Percentiles rank a stretch among this genome's conserved stretches.
phyloP scores from a whole-genome alignment of 1,140 invertebrate species.

The Drosophila tsacasi region DNA sequence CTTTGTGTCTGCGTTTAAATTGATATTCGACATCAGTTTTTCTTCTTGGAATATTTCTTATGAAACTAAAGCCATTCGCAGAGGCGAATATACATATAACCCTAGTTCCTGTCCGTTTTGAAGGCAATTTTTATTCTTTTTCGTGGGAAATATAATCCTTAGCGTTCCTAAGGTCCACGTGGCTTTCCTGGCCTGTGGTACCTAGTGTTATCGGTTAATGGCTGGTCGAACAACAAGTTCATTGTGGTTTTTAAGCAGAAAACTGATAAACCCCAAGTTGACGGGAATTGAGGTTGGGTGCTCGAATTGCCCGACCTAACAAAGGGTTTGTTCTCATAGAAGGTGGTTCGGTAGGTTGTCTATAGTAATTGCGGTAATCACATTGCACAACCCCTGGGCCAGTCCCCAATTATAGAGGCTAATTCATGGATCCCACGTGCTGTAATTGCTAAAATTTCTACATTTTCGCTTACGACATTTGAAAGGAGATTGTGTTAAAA shows the following conservation, averaged over 20 bases:
- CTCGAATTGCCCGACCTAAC: slow-evolving; percentile 2
- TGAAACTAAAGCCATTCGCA: neutral
- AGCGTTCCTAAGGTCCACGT: neutral
- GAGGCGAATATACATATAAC: neutral
- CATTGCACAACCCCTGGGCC: slow-evolving; percentile 19
- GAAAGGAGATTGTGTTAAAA: neutral
- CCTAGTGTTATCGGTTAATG: slow-evolving; percentile 38
- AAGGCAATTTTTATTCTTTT: neutral
- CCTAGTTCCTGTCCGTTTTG: neutral
- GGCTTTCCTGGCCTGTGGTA: neutral
- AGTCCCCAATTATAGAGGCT: slow-evolving; percentile 18
- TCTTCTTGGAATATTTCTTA: neutral
- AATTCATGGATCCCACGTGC: slow-evolving; percentile 9
- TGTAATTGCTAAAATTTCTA: slow-evolving; percentile 19
- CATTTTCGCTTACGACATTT: slow-evolving; percentile 26
- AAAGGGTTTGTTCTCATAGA: slow-evolving; percentile 24
- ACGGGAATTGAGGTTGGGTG: neutral
- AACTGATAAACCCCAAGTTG: slow-evolving; percentile 15
- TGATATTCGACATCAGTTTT: neutral
- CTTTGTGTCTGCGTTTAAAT: neutral
- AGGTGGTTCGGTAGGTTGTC: neutral
- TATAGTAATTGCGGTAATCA: slow-evolving; percentile 34
- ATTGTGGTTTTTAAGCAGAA: slow-evolving; percentile 21
- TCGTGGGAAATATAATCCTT: neutral
- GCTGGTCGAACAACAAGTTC: slow-evolving; percentile 26